A percentile compares a stretch with the other conserved stretches of the same genome.
These are phyloP conservation scores for Drosophila monieri DNA, from an alignment of 2,888 invertebrate species.

Conservation along the genomic window DNA sequence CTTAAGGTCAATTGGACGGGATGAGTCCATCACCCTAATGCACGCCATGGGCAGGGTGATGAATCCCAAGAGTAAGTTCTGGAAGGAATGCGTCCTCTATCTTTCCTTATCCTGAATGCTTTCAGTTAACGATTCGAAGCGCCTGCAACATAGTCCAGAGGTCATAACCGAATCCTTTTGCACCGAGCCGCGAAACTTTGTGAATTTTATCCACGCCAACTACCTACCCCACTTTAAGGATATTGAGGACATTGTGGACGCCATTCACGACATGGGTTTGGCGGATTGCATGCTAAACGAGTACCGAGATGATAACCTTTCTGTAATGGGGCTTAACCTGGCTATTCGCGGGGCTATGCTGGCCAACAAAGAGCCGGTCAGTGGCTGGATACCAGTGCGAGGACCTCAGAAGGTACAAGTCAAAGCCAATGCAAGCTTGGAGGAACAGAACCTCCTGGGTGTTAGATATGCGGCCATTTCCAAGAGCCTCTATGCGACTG, in stretches of 20 bases:
- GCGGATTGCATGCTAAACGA: conserved; percentile 89
- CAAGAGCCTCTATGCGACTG: conserved; percentile 55
- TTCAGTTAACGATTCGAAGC: conserved; percentile 73
- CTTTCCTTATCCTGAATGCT: neutral
- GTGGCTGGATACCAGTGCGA: conserved; percentile 90
- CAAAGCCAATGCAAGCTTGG: conserved; percentile 22
- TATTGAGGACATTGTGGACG: conserved; percentile 87
- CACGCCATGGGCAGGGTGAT: conserved; percentile 91
- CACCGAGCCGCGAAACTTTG: conserved; percentile 88
- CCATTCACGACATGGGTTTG: conserved; percentile 88
- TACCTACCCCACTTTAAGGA: conserved; percentile 89
- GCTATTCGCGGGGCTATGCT: conserved; percentile 90
- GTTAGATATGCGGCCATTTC: conserved; percentile 48
- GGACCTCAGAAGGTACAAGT: conserved; percentile 82
- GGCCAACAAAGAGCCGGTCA: conserved; percentile 87
- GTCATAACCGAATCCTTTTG: conserved; percentile 88
- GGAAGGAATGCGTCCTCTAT: neutral
- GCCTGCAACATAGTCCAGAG: conserved; percentile 87
- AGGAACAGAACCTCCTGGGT: conserved; percentile 56
- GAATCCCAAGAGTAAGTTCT: conserved; percentile 88
- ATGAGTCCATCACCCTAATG: conserved; percentile 89
- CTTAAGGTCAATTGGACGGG: conserved; percentile 86
- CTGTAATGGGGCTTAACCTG: conserved; percentile 86
- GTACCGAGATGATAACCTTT: conserved; percentile 84
- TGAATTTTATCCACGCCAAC: conserved; percentile 90